Evolutionary conservation across 2,113 vertebrate genomes (phyloP).

Genomic region (Ceuthmochares aereus): DNA sequence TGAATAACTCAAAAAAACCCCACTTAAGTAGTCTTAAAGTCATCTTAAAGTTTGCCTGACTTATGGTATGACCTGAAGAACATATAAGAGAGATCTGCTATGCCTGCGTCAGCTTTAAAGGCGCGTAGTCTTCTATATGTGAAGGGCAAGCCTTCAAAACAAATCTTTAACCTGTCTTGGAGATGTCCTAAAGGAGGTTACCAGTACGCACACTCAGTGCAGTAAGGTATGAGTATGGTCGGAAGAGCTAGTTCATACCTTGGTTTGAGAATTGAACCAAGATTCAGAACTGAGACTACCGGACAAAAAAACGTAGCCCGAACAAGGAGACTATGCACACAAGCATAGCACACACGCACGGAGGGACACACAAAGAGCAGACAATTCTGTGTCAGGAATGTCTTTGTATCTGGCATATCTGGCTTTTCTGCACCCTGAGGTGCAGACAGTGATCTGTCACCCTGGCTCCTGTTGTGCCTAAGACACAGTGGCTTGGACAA

Average conservation of each 20-base stretch:
- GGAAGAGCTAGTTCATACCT: background rate
- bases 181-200: background rate
- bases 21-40: background rate
- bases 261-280: background rate
- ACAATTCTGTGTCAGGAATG: background rate
- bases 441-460: background rate
- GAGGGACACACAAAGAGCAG: background rate
- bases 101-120: background rate
- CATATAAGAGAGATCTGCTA: background rate
- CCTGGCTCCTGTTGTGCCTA: background rate
- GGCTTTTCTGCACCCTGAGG: background rate
- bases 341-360: background rate
- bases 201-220: background rate
- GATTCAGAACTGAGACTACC: background rate
- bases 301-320: background rate
- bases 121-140: background rate
- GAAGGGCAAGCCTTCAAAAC: background rate
- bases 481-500: background rate
- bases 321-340: fast-evolving
- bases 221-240: background rate
- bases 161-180: background rate
- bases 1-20: background rate
- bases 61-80: background rate
- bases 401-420: background rate
- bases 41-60: background rate